Base-by-base conservation (phyloP, 1,140 invertebrate species). In the Oppia nitens region DNA sequence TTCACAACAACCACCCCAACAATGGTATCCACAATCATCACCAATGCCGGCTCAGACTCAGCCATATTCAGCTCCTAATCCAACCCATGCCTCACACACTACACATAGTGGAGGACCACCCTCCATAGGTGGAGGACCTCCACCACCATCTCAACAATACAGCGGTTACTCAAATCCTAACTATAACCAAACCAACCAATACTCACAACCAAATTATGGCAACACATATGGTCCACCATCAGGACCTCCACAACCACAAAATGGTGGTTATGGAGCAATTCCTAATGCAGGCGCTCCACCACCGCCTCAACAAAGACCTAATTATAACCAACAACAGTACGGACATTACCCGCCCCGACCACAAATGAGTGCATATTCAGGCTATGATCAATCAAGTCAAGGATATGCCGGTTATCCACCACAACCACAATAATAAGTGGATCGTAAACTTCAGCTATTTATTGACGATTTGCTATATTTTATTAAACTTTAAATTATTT, bases 201-300 rank as follows among this genome's bases (percentile, higher is more conserved):
- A 28, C 23, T 51, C 49, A n/a, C 21, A 51, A 23, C 27, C 21
- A 25, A 23, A 23, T 51, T 28, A 23, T 20, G 27, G 27, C 53
- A 54, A 26, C 27, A n/a, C 4, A 4, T 56, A 56, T 25, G 47
- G 47, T 6, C 29, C 14, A 17, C 55, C 55, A 17, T 40, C 32
- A 40, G 32, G 32, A n/a, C 55, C 55, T 6, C 55, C 55, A 32
- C 55, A 56, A 56, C 32, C 32, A 40, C 32, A 40, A 40, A 40
- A 40, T 40, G 32, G 32, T 17, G 32, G 32, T 9, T 40, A 40
- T 40, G 32, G 32, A 40, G 32, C 32, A 17, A 6, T 9, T 6
- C 32, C 32, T 9, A 40, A 40, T 40, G 32, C 32, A 17, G 32
- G 32, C 17, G 6, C 32, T 9, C 32, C 32, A 17, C 32, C 32